Percentiles rank a stretch among this genome's conserved stretches.
These are phyloP conservation scores for Ophonus ardosiacus DNA, from an alignment of 2,888 invertebrate species.

Conservation along the genomic window DNA sequence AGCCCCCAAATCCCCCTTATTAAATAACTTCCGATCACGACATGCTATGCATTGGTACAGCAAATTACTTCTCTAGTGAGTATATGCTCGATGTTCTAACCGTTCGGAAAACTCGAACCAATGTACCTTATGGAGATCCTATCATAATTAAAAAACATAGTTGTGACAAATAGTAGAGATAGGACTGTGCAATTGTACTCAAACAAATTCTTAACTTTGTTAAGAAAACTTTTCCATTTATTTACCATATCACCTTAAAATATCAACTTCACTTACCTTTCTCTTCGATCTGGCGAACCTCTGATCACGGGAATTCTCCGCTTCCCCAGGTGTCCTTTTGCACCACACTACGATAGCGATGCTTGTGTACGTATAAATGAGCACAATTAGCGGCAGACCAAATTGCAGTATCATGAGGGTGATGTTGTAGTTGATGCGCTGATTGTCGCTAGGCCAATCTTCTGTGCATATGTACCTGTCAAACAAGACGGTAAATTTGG, in stretches of 20 bases:
- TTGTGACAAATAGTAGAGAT: too few species aligned
- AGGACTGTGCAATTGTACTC: too few species aligned
- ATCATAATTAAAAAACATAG: too few species aligned
- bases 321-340: constrained; percentile 91
- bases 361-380: constrained; percentile 90
- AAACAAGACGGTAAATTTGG: background rate
- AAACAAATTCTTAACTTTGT: too few species aligned
- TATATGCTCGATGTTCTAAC: too few species aligned
- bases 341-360: constrained; percentile 94
- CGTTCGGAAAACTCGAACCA: too few species aligned
- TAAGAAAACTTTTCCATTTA: too few species aligned
- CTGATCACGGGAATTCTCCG: constrained; percentile 88
- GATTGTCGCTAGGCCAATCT: constrained; percentile 80
- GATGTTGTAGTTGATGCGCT: constrained; percentile 86
- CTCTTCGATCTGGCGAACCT: constrained; percentile 91
- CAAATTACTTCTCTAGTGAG: too few species aligned
- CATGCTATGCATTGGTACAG: too few species aligned
- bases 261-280: constrained; percentile 81
- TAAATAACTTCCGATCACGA: too few species aligned
- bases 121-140: too few species aligned
- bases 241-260: background rate
- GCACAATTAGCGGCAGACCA: constrained; percentile 87
- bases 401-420: constrained; percentile 90
- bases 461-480: constrained; percentile 85
- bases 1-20: too few species aligned